Conservation (phyloP, 2,113 vertebrate species). For the Campylomormyrus numenius region DNA sequence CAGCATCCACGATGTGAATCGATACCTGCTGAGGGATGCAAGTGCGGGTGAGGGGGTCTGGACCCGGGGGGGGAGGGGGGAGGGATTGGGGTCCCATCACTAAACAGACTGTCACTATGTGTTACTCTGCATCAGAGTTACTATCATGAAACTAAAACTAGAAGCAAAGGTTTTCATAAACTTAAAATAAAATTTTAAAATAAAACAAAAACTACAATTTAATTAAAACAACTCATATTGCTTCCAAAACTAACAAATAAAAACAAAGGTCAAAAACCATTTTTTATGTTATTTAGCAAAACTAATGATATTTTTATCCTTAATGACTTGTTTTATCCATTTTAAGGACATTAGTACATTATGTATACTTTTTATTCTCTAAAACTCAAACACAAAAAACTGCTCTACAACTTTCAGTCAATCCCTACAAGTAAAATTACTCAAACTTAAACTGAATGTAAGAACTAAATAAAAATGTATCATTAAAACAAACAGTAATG, state of each 20-base stretch:
- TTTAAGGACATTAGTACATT: too few relatives aligned
- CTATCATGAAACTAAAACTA: background rate
- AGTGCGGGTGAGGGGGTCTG: constrained; percentile 72
- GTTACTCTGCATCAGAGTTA: background rate
- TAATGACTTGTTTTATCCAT: too few relatives aligned
- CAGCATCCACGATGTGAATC: constrained; percentile 94
- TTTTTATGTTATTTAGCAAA: too few relatives aligned
- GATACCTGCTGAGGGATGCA: constrained; percentile 82
- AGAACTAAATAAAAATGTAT: too few relatives aligned
- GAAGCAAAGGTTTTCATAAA: background rate
- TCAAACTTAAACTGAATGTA: too few relatives aligned
- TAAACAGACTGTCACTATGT: background rate
- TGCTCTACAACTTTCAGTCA: too few relatives aligned
- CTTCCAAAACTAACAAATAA: background rate
- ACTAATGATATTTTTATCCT: too few relatives aligned
- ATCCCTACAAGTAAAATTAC: too few relatives aligned
- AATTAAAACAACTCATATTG: background rate
- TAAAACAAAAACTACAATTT: background rate
- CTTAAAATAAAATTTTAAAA: background rate
- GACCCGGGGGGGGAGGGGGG: background rate
- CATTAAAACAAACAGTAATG: too few relatives aligned
- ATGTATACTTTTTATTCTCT: too few relatives aligned
- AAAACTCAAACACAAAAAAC: too few relatives aligned
- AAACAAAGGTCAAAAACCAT: background rate
- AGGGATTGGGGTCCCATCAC: background rate